Evolutionary conservation across 1,140 invertebrate species (phyloP), one percentile per base, ranked within the genome.

Genomic region (Eufriesea mexicana): DNA sequence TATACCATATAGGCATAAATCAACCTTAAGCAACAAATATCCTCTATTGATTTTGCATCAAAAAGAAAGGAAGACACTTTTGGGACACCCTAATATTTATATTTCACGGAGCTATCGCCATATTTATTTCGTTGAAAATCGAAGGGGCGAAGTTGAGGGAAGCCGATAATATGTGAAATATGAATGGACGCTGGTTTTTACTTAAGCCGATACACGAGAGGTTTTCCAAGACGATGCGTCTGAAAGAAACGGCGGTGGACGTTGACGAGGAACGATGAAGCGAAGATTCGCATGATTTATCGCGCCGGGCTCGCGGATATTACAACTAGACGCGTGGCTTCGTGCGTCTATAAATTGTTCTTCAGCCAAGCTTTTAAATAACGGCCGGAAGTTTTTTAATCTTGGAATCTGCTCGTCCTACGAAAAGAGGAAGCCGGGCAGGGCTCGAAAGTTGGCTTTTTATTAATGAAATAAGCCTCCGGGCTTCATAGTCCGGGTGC

Each of bases 251-350:
- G 42, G 10, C 49, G 55, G 23, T 68, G 62, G 51, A 84, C 72
- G 62, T 68, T 85, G 79, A 86, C 84, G 83, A 86, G 54, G 67
- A 79, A 76, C 84, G 59, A 75, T 35, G 83, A 67, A 84, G 54
- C 47, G 47, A 23, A 45, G 23, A 28, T 67, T 47, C 49, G n/a
- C 62, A 62, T 83, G 86, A 87, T 87, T 87, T 87, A 86, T 86
- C 76, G 84, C 51, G 68, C 35, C 49, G 42, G 18, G 61, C 12
- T 47, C 23, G 57, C 45, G 47, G 51, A 62, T 47, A 28, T 70
- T 70, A 81, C 28, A 81, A 47, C 23, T 35, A 28, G 51, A 67
- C 66, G 55, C 54, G 67, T 62, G 57, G 57, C 35, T 42, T 55
- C 45, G 49, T 35, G 70, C 73, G 55, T 62, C 35, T 25, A 82